Conservation (phyloP, 2,888 invertebrate species). For the Apodemia hepburni region DNA sequence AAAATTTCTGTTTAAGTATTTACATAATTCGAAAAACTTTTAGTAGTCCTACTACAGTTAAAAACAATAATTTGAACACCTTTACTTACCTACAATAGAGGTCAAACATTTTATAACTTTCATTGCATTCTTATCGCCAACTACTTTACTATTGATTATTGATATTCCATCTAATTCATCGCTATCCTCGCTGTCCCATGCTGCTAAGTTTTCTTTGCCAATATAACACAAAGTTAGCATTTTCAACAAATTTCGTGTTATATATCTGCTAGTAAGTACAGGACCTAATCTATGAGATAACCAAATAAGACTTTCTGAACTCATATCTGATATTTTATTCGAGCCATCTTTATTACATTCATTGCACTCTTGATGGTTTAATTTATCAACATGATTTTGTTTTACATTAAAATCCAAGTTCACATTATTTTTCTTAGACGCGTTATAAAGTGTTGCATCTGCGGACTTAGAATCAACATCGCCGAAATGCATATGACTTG, state of each 20-base stretch:
- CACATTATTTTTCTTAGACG: slow-evolving; percentile 33
- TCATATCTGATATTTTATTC: slow-evolving; percentile 90
- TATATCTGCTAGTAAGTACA: slow-evolving; percentile 93
- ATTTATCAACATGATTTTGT: slow-evolving; percentile 29
- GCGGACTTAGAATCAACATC: slow-evolving; percentile 49
- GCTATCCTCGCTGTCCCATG: slow-evolving; percentile 59
- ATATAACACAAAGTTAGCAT: slow-evolving; percentile 97
- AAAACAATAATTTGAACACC: background rate
- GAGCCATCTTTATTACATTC: slow-evolving; percentile 41
- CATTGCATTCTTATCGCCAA: slow-evolving; percentile 90
- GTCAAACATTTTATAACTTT: slow-evolving; percentile 95
- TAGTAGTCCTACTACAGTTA: background rate
- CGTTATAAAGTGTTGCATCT: slow-evolving; percentile 34
- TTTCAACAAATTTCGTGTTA: slow-evolving; percentile 94
- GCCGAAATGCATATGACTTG: slow-evolving; percentile 70
- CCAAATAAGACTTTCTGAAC: slow-evolving; percentile 94
- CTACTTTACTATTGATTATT: slow-evolving; percentile 82
- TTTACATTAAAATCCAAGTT: slow-evolving; percentile 45
- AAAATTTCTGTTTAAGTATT: background rate
- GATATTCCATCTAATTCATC: slow-evolving; percentile 81
- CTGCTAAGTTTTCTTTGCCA: slow-evolving; percentile 87
- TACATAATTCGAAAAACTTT: too few relatives aligned
- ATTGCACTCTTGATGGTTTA: slow-evolving; percentile 1
- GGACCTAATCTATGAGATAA: slow-evolving; percentile 96
- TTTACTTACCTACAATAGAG: slow-evolving; percentile 87